Evolutionary conservation across 2,797 vertebrate species (phyloP).

Genomic region (Pipistrellus pipistrellus): DNA sequence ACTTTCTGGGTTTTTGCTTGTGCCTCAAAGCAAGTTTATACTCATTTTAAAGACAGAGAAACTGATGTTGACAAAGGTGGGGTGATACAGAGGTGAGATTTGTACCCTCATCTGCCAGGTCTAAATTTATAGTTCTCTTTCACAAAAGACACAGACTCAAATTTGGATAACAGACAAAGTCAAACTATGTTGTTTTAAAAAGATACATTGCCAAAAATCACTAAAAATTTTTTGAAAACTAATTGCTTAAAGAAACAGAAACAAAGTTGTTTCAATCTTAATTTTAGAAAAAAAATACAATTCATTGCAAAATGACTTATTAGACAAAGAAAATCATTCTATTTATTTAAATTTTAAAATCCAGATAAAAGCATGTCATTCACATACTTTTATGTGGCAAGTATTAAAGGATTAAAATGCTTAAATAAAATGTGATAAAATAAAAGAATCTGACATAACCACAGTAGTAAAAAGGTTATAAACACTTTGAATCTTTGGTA

Average conservation of each 20-base stretch:
- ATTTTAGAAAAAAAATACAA: not conserved
- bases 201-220: not conserved
- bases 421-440: not conserved
- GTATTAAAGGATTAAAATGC: not conserved
- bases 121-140: not conserved
- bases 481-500: not conserved
- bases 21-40: not conserved
- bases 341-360: slow-evolving; percentile 23
- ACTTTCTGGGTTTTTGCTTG: not conserved
- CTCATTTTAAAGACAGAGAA: not conserved
- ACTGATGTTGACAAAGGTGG: not conserved
- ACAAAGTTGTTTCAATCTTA: not conserved
- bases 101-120: not conserved
- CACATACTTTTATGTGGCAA: not conserved
- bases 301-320: not conserved
- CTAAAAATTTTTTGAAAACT: not conserved
- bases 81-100: not conserved
- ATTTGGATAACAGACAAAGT: not conserved
- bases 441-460: not conserved
- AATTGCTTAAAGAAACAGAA: not conserved
- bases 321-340: not conserved
- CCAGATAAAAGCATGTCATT: not conserved
- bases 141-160: not conserved
- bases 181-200: not conserved
- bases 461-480: not conserved